phyloP scores from a whole-genome alignment of 2,797 vertebrate species.

The Chrysocyon brachyurus region DNA sequence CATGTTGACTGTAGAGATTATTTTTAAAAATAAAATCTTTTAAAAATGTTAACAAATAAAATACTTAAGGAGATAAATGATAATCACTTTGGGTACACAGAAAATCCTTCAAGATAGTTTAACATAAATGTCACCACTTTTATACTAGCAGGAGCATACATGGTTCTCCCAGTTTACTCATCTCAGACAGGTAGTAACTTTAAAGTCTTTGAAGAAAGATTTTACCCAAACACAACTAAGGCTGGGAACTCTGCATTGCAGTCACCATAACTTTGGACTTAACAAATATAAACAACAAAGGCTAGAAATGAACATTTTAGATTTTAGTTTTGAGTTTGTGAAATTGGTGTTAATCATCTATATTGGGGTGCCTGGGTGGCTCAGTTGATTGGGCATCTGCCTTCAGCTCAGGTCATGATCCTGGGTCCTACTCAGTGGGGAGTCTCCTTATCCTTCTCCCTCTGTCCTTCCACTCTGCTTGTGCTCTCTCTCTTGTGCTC shows the following conservation, averaged over 20 bases:
- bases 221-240: not conserved
- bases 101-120: not conserved
- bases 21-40: not conserved
- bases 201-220: not conserved
- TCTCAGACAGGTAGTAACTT: not conserved
- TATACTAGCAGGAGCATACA: not conserved
- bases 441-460: not conserved
- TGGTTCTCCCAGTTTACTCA: not conserved
- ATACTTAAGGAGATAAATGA: not conserved
- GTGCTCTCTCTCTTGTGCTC: not conserved
- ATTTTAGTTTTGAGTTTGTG: conserved; percentile 7
- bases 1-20: not conserved
- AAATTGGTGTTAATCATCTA: not conserved
- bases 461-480: not conserved
- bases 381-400: not conserved
- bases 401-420: not conserved
- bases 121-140: not conserved
- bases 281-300: conserved; percentile 43
- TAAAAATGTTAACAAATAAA: not conserved
- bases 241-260: not conserved
- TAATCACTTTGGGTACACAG: not conserved
- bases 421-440: not conserved
- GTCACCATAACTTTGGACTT: conserved; percentile 10
- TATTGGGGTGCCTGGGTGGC: not conserved
- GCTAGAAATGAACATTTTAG: not conserved